phyloP scores from a whole-genome alignment of 2,888 invertebrate genomes.

The Cryptus armator region DNA sequence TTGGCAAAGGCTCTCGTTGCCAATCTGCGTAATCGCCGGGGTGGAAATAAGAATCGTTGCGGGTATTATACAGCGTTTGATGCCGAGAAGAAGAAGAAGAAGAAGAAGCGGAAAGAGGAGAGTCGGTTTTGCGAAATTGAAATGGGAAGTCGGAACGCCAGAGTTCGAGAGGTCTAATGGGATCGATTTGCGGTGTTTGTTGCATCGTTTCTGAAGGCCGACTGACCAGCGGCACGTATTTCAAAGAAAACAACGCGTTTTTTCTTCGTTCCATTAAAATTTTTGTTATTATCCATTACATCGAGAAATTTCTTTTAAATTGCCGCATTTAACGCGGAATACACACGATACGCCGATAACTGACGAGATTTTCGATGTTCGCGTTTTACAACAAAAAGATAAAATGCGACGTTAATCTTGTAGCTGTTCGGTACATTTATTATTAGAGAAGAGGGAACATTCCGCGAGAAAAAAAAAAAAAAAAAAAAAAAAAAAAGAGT shows the following conservation, averaged over 20 bases:
- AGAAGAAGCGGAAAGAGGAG: neutral
- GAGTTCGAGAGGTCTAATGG: constrained; percentile 36
- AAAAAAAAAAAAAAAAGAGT: neutral
- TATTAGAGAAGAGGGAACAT: neutral
- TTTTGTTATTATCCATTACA: neutral
- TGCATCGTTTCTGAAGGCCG: neutral
- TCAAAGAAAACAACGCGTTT: neutral
- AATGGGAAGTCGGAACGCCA: constrained; percentile 37
- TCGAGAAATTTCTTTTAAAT: too few species aligned
- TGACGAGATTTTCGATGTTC: too few species aligned
- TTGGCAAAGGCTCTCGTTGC: constrained; percentile 45
- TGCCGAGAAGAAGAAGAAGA: neutral
- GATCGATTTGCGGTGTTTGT: constrained; percentile 43
- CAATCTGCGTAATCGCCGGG: constrained; percentile 71
- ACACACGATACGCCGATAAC: too few species aligned
- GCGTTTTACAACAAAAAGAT: too few species aligned
- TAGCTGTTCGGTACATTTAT: neutral
- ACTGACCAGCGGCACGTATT: constrained; percentile 15
- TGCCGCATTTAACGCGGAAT: too few species aligned
- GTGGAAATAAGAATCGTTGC: constrained; percentile 58
- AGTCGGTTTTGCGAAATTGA: constrained; percentile 59
- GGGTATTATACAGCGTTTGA: constrained; percentile 29
- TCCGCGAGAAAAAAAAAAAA: neutral
- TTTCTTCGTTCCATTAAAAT: neutral
- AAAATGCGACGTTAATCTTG: neutral